phyloP scores from a whole-genome alignment of 1,140 invertebrate genomes.

The Teleopsis dalmanni region DNA sequence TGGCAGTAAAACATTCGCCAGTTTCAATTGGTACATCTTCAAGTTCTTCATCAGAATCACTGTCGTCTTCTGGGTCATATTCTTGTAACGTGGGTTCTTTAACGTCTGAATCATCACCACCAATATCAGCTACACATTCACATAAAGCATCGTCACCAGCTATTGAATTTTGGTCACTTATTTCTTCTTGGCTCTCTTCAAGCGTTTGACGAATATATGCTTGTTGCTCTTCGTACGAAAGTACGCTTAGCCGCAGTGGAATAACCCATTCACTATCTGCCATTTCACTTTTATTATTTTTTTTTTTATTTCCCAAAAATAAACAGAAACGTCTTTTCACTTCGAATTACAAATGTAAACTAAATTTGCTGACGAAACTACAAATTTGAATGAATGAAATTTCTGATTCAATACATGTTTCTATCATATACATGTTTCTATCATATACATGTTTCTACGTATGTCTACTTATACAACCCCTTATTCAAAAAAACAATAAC shows the following conservation, averaged over 20 bases:
- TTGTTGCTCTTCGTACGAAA: conserved; percentile 1
- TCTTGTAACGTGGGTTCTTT: background rate
- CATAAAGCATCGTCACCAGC: background rate
- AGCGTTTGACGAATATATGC: conserved; percentile 1
- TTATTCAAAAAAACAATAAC: no score
- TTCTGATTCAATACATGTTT: background rate
- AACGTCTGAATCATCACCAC: conserved; percentile 1
- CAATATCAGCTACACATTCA: background rate
- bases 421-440: background rate
- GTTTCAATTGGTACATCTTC: background rate
- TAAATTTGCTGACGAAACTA: background rate
- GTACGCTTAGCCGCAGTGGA: background rate
- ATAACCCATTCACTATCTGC: conserved; percentile 5
- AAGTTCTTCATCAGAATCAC: conserved; percentile 1
- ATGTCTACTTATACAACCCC: no score
- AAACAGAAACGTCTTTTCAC: background rate
- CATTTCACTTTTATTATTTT: conserved; percentile 5
- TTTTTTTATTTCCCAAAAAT: background rate
- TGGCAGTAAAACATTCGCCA: background rate
- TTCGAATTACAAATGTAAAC: conserved; percentile 1
- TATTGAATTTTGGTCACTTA: background rate
- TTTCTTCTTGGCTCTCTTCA: background rate
- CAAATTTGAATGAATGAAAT: background rate
- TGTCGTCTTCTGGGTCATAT: background rate
- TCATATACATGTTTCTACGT: no score